These are phyloP conservation scores for Diaphora mendica DNA, from an alignment of 2,888 invertebrate species.

Conservation along the genomic window DNA sequence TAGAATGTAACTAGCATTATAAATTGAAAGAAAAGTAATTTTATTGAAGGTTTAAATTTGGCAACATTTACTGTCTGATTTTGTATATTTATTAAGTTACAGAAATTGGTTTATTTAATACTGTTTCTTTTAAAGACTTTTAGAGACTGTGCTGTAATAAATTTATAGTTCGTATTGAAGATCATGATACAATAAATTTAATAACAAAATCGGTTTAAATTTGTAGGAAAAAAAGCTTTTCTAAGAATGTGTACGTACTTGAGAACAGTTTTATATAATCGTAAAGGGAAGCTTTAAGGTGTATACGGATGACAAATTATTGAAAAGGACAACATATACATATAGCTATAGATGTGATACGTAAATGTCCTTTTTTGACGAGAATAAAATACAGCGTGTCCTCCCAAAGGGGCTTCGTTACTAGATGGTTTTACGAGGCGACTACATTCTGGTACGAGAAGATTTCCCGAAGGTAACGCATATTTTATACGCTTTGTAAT, in stretches of 20 bases:
- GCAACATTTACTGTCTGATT: not conserved
- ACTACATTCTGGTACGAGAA: constrained; percentile 69
- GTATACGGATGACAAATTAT: constrained; percentile 2
- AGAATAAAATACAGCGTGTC: constrained; percentile 59
- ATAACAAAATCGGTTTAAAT: not conserved
- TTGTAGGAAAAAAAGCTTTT: not conserved
- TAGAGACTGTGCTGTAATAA: not conserved
- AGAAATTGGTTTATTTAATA: no score
- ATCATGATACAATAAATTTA: not conserved
- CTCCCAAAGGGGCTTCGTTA: constrained; percentile 69
- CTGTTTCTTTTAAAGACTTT: no score
- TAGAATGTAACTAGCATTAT: constrained; percentile 4
- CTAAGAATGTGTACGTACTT: not conserved
- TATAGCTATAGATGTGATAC: constrained; percentile 37
- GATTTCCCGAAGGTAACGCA: constrained; percentile 82
- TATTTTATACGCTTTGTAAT: constrained; percentile 78
- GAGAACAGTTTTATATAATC: not conserved
- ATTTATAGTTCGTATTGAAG: no score
- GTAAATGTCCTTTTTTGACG: constrained; percentile 60
- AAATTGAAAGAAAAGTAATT: not conserved
- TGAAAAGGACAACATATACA: constrained; percentile 21
- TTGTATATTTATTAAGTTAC: not conserved
- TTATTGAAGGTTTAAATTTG: not conserved
- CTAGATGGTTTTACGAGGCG: constrained; percentile 74
- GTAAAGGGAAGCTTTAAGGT: not conserved